Conservation (phyloP, 2,888 invertebrate genomes). For the Agriopis marginaria region DNA sequence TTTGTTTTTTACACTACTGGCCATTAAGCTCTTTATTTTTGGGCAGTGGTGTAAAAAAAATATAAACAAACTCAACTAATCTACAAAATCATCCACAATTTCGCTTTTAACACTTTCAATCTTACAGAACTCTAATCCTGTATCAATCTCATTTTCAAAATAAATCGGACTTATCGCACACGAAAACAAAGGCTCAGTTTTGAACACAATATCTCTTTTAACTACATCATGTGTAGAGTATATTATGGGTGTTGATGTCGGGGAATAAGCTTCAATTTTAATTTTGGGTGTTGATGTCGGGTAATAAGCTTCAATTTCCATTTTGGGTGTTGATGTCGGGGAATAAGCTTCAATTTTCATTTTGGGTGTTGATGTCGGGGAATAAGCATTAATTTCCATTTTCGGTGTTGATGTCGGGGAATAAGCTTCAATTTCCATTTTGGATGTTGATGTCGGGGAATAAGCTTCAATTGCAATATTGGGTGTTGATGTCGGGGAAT, state of each 20-base stretch:
- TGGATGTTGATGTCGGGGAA: too few species aligned
- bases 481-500: too few species aligned
- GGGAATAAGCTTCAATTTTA: conserved; percentile 35
- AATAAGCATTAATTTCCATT: conserved; percentile 23
- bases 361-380: neutral
- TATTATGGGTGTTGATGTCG: conserved; percentile 6
- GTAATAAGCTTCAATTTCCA: too few species aligned
- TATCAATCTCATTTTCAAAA: conserved; percentile 2
- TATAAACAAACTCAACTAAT: neutral
- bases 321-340: neutral
- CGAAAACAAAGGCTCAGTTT: conserved; percentile 26
- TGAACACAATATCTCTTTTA: conserved; percentile 29
- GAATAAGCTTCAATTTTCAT: conserved; percentile 25
- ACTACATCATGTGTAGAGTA: conserved; percentile 4
- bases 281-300: too few species aligned
- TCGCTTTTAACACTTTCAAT: conserved; percentile 18
- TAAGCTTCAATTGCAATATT: too few species aligned
- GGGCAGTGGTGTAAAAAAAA: too few species aligned
- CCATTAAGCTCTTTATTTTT: too few species aligned
- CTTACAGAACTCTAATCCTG: conserved; percentile 3
- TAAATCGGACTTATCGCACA: conserved; percentile 13
- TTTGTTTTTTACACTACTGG: too few species aligned
- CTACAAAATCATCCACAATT: neutral
- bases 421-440: too few species aligned
- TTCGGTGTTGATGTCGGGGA: conserved; percentile 1